Evolutionary conservation across 2,888 invertebrate genomes (phyloP), one percentile per base, ranked within the genome.

Genomic region (Rotaria sp.): DNA sequence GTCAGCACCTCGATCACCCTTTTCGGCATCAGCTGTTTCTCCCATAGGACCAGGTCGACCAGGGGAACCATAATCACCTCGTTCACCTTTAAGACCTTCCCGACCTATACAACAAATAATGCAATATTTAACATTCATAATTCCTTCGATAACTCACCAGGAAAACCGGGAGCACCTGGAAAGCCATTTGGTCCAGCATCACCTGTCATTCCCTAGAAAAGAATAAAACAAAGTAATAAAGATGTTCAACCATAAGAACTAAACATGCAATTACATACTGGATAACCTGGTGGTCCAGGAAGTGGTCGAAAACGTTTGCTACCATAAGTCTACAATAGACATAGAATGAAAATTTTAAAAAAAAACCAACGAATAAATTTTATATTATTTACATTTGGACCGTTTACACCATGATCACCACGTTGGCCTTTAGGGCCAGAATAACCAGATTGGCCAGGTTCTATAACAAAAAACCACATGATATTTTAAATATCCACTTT

Each of bases 381-480:
- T 45, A 30, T 50, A 74, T 57, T 21, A 21, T n/a, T 10, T 52
- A 85, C 86, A 80, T 86, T 80, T 21, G 85, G 59, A 57, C 86
- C 86, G 48, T 48, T 57, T n/a, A 24, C 26, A 26, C 86, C 86
- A 38, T 67, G 38, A 18, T 86, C 86, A 50, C 86, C 86, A 15
- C 86, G 30, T 67, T 59, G 45, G 8, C 86, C 86, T 48, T 85
- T 85, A 5, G 52, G 7, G 1, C 50, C 45, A 11, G 85, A 35
- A 67, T 57, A 75, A 30, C 85, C 85, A 24, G 55, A 18, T n/a
- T 30, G 15, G 21, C 85, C 86, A n/a, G 24, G 50, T 1, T 57
- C 26, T 50, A 75, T 1, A 74, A 50, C 0, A 55, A 85, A 80
- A 41, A 67, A 8, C 48, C n/a, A n/a, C 5, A 30, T 18, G 45